Percentiles rank a stretch among this genome's conserved stretches.
phyloP scores from a whole-genome alignment of 2,888 invertebrate genomes.

The Lingula anatina region DNA sequence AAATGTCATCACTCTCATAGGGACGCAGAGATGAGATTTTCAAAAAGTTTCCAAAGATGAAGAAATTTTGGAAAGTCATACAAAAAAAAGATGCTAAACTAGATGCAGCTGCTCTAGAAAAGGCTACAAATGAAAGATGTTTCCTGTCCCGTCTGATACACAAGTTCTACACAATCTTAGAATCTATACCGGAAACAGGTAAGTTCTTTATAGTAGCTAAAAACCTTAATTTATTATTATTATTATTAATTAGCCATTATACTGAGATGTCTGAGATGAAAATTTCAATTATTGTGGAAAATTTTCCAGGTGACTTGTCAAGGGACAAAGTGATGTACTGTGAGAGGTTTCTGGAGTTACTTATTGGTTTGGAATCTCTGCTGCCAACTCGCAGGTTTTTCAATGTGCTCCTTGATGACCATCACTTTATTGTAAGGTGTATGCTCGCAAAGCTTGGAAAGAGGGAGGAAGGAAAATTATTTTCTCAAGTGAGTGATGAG shows the following conservation, averaged over 20 bases:
- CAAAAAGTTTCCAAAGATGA: slow-evolving; percentile 79
- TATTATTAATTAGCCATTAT: not conserved
- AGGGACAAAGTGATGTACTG: slow-evolving; percentile 69
- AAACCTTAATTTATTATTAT: too few relatives aligned
- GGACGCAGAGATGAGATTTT: slow-evolving; percentile 82
- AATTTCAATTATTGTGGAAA: not conserved
- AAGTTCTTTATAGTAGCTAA: too few relatives aligned
- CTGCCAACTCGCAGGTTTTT: slow-evolving; percentile 94
- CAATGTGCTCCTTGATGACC: slow-evolving; percentile 91
- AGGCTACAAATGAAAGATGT: slow-evolving; percentile 65
- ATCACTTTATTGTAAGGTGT: slow-evolving; percentile 86
- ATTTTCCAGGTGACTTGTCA: slow-evolving; percentile 36
- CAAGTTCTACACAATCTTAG: slow-evolving; percentile 78
- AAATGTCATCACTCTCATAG: too few relatives aligned
- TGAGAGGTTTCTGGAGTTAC: slow-evolving; percentile 90
- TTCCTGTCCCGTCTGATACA: slow-evolving; percentile 82
- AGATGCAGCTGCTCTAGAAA: slow-evolving; percentile 21
- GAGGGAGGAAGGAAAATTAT: slow-evolving; percentile 82
- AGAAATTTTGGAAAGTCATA: slow-evolving; percentile 84
- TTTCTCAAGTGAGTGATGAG: slow-evolving; percentile 82
- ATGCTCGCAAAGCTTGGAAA: slow-evolving; percentile 68
- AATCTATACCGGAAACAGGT: slow-evolving; percentile 59
- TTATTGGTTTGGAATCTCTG: slow-evolving; percentile 93
- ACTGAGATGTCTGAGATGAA: not conserved
- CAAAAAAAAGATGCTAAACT: slow-evolving; percentile 69